phyloP scores from a whole-genome alignment of 2,888 invertebrate genomes.

The Noctua comes region DNA sequence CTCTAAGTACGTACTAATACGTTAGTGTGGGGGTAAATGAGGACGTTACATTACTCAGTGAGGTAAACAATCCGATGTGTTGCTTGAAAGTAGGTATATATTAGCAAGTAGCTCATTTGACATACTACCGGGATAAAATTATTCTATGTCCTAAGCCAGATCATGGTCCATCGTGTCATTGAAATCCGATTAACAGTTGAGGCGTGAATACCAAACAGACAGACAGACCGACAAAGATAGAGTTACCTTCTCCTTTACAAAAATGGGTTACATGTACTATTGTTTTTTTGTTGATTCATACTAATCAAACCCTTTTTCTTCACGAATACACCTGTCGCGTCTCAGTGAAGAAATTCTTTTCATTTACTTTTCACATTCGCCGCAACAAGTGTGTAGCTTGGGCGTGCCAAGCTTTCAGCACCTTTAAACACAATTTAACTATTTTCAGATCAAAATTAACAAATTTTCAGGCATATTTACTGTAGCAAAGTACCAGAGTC shows the following conservation, averaged over 20 bases:
- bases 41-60: constrained; percentile 9
- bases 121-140: not conserved
- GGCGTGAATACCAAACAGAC: not conserved
- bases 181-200: not conserved
- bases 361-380: not conserved
- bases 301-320: not conserved
- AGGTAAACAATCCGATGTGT: constrained; percentile 19
- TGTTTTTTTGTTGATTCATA: not conserved
- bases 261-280: not conserved
- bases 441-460: not conserved
- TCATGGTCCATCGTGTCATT: not conserved
- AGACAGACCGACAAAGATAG: not conserved
- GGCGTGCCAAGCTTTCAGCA: not conserved
- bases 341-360: not conserved
- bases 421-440: not conserved
- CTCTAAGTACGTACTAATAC: constrained; percentile 20
- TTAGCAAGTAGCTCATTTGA: not conserved
- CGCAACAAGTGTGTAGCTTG: not conserved
- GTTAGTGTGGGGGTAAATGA: constrained; percentile 10
- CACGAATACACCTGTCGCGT: not conserved
- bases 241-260: not conserved
- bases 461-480: not conserved
- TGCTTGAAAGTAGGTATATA: constrained; percentile 6
- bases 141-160: not conserved
- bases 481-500: not conserved